Percentiles rank a stretch among this genome's conserved stretches.
phyloP scores from a whole-genome alignment of 2,888 invertebrate genomes.

The Leucophora obtusa region DNA sequence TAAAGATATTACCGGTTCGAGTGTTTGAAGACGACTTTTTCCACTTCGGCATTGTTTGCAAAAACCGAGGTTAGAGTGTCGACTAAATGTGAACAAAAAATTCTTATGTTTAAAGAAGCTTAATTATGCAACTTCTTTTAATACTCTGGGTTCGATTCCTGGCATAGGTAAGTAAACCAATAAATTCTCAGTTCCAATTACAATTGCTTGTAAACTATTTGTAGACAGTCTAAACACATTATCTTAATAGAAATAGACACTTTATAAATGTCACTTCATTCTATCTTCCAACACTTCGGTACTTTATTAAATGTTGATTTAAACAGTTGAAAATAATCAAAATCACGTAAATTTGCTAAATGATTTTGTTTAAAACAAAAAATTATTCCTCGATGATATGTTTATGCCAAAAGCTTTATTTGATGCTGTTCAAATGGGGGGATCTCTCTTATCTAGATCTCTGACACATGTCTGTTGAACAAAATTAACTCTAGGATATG shows the following conservation, averaged over 20 bases:
- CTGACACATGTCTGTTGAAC: slow-evolving; percentile 64
- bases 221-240: too few relatives aligned
- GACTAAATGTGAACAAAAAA: too few relatives aligned
- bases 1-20: too few relatives aligned
- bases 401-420: slow-evolving; percentile 34
- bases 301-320: slow-evolving; percentile 51
- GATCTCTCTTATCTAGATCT: slow-evolving; percentile 65
- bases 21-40: too few relatives aligned
- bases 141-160: too few relatives aligned
- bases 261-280: slow-evolving; percentile 59
- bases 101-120: too few relatives aligned
- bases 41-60: too few relatives aligned
- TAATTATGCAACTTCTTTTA: too few relatives aligned
- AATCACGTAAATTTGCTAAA: slow-evolving; percentile 63
- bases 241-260: slow-evolving; percentile 30
- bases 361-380: slow-evolving; percentile 44
- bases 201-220: too few relatives aligned
- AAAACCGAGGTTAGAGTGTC: too few relatives aligned
- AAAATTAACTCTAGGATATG: slow-evolving; percentile 52
- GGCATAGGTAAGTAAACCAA: too few relatives aligned
- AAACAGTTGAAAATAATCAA: slow-evolving; percentile 51
- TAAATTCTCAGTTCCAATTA: too few relatives aligned
- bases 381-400: slow-evolving; percentile 37
- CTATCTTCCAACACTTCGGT: neutral
- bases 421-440: slow-evolving; percentile 11